Percentiles rank a stretch among this genome's conserved stretches.
These are phyloP conservation scores for Sternarchorhynchus goeldii DNA, from an alignment of 2,797 vertebrate species.

Conservation along the genomic window DNA sequence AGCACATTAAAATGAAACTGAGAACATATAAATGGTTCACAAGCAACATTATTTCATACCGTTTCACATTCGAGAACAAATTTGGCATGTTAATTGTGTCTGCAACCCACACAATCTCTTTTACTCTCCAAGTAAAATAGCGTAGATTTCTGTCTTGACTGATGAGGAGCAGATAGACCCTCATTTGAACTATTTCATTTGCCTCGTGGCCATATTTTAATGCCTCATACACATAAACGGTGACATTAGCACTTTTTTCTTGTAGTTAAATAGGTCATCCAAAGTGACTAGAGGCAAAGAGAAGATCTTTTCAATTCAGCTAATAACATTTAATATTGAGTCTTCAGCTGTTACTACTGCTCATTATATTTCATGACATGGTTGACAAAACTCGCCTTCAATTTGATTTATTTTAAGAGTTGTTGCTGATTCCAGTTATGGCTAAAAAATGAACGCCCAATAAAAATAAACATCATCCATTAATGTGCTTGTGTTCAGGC, in stretches of 20 bases:
- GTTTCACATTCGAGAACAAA: conserved; percentile 6
- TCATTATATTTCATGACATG: neutral
- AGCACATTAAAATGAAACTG: neutral
- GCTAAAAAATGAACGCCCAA: conserved; percentile 1
- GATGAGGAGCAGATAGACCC: neutral
- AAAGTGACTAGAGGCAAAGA: conserved; percentile 2
- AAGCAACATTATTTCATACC: neutral
- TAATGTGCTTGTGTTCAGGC: neutral
- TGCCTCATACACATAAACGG: conserved; percentile 12
- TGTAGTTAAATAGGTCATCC: conserved; percentile 21
- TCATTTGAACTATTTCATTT: conserved; percentile 17
- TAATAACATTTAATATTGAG: neutral
- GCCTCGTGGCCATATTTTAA: conserved; percentile 11
- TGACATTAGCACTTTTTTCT: conserved; percentile 18
- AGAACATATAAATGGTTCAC: conserved; percentile 1
- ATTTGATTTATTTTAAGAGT: neutral
- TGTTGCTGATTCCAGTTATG: neutral
- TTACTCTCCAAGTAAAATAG: conserved; percentile 1
- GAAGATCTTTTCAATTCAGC: neutral
- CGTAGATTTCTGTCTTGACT: conserved; percentile 9
- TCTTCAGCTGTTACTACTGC: neutral
- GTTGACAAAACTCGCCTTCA: neutral
- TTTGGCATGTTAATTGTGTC: conserved; percentile 5
- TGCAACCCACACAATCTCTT: conserved; percentile 24
- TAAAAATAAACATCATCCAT: conserved; percentile 5